Evolutionary conservation across 2,113 vertebrate genomes (phyloP).

Genomic region (Felis catus): DNA sequence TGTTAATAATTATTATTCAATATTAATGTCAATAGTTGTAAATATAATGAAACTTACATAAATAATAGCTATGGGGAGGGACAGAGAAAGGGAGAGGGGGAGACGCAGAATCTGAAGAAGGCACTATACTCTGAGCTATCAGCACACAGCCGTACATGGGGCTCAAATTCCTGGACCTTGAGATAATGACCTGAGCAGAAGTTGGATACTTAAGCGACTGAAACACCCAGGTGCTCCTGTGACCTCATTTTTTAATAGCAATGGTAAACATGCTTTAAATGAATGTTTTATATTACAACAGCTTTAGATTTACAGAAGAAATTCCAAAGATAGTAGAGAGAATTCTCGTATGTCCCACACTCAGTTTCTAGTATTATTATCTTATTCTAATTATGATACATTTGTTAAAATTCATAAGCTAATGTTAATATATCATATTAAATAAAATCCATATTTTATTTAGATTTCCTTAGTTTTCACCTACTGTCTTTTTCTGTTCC

Average conservation of each 20-base stretch:
- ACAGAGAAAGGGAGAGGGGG: too few species aligned
- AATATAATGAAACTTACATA: not conserved
- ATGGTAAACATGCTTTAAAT: not conserved
- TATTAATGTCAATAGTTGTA: not conserved
- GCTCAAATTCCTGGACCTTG: too few species aligned
- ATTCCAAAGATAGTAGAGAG: not conserved
- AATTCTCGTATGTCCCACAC: not conserved
- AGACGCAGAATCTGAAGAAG: too few species aligned
- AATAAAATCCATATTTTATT: not conserved
- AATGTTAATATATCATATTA: not conserved
- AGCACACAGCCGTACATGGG: too few species aligned
- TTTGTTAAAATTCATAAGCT: not conserved
- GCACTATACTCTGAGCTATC: too few species aligned
- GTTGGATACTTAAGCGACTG: too few species aligned
- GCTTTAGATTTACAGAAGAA: not conserved
- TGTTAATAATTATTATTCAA: not conserved
- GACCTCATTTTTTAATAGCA: not conserved
- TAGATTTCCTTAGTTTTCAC: not conserved
- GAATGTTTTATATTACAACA: not conserved
- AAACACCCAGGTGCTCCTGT: too few species aligned
- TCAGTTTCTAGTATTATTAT: not conserved
- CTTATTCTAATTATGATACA: not conserved
- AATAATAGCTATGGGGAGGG: not conserved
- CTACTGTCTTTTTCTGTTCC: not conserved
- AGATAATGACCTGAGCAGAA: too few species aligned